Evolutionary conservation across 2,888 invertebrate species (phyloP), one percentile per base, ranked within the genome.

Genomic region (Acrobasis repandana): DNA sequence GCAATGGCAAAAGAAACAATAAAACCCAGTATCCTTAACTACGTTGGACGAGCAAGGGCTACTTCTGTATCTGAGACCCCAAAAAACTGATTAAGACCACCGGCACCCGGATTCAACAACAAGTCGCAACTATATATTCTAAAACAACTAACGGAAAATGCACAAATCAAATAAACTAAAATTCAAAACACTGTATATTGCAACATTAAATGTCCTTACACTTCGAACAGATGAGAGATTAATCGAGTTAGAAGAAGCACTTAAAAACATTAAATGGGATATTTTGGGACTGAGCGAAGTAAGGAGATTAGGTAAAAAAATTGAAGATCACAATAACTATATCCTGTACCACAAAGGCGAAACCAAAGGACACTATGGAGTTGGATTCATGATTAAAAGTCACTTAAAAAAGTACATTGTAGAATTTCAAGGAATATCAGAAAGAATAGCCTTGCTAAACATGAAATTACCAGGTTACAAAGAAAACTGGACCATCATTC

Each of bases 271-370:
- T 9, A 65, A 62, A 18, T 66, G 16, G 10, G 62, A 59, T 9
- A 65, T 69, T 9, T n/a, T 68, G 11, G 67, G 66, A 10, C 50
- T 70, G 9, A 63, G 68, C 16, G 67, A 67, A 60, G 57, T 66
- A 46, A 64, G 68, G 60, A 60, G 65, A 47, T 0, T 47, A 9
- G 65, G 48, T 4, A 64, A 68, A n/a, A 36, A 15, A 28, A 69
- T 69, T 3, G 50, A 48, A 43, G 68, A 69, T 43, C 43, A 36
- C 2, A 4, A 10, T 0, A n/a, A 65, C 14, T 65, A 64, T 16
- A 67, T 67, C 4, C 9, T 69, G 8, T 69, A 56, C 34, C 46
- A 66, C 4, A 69, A 67, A 60, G 70, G 70, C n/a, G 66, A 61
- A 62, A 67, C 51, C 8, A 48, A 60, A 28, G 68, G 68, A 0